Evolutionary conservation across 2,113 vertebrate species (phyloP).

Genomic region (Petroica traversi): DNA sequence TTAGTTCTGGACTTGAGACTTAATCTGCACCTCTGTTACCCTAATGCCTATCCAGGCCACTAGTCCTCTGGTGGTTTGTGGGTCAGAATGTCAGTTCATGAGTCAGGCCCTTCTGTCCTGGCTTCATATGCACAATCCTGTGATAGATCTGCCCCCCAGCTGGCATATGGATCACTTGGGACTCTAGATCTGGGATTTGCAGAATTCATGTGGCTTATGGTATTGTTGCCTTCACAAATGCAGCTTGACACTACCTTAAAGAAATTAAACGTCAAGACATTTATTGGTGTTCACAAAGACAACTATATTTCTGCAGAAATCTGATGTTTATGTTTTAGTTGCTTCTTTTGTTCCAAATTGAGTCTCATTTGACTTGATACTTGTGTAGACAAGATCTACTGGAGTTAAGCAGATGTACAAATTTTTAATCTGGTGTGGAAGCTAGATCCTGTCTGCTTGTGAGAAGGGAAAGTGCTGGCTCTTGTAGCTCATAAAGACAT

Average conservation of each 20-base stretch:
- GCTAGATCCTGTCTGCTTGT: neutral
- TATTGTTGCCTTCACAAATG: neutral
- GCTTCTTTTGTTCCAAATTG: neutral
- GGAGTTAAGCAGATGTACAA: neutral
- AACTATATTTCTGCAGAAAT: neutral
- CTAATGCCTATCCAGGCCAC: neutral
- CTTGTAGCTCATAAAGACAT: neutral
- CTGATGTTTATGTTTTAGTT: neutral
- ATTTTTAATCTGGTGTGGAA: neutral
- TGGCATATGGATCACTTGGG: fast-evolving
- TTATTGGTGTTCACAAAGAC: neutral
- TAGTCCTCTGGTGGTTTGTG: neutral
- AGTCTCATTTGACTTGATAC: neutral
- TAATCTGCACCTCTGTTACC: neutral
- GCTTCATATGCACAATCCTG: neutral
- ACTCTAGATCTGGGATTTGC: neutral
- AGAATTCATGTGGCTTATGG: neutral
- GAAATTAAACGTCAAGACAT: neutral
- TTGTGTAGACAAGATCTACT: neutral
- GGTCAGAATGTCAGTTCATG: neutral
- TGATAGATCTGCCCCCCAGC: neutral
- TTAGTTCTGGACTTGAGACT: neutral
- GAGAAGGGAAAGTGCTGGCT: neutral
- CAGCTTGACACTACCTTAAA: neutral
- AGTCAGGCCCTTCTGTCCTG: neutral